Base-by-base conservation (phyloP, 1,140 invertebrate genomes). In the Cephus cinctus region DNA sequence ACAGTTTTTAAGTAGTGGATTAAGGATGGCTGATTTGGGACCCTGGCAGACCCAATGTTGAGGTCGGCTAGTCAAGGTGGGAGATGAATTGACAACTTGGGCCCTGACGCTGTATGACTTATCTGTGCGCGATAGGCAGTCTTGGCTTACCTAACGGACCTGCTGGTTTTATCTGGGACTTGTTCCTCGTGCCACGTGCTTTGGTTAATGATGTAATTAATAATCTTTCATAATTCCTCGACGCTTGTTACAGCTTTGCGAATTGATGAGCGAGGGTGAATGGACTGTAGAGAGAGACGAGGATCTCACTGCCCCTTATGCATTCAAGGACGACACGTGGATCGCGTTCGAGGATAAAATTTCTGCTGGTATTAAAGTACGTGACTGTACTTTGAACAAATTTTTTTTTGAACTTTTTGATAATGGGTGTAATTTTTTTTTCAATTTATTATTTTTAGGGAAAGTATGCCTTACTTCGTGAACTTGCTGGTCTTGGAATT, bases 271-370 rank as follows among this genome's bases (percentile, higher is more conserved):
- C 36, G 70, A 73, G 19, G 86, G 82, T 20, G 71, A 75, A 30
- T 91, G 88, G 88, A 89, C 83, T 0, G 63, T 89, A 12, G 87
- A 90, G 65, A 78, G 88, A 50, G 88, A 90, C 54, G 85, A 89
- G 57, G 88, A 91, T 74, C 77, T 89, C 12, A 87, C 88, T 1
- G 88, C 84, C 22, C 86, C 86, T 44, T 89, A 89, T 59, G 85
- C 87, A 47, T 89, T 87, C 61, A 83, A 81, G 59, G 80, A 86
- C 60, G 77, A 79, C 15, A 81, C 81, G 6, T 91, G 88, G 88
- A 80, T 91, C 21, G 85, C 87, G 27, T 90, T 89, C 59, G 88
- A 91, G 59, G 88, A 91, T 63, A 70, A 81, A 16, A 84, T 71
- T 48, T 75, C 86, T 31, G 77, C 86, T 8, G 81, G 83, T 58